A percentile compares a stretch with the other conserved stretches of the same genome.
These are phyloP conservation scores for Planiliza haematocheilus DNA, from an alignment of 2,113 vertebrate species.

Conservation along the genomic window DNA sequence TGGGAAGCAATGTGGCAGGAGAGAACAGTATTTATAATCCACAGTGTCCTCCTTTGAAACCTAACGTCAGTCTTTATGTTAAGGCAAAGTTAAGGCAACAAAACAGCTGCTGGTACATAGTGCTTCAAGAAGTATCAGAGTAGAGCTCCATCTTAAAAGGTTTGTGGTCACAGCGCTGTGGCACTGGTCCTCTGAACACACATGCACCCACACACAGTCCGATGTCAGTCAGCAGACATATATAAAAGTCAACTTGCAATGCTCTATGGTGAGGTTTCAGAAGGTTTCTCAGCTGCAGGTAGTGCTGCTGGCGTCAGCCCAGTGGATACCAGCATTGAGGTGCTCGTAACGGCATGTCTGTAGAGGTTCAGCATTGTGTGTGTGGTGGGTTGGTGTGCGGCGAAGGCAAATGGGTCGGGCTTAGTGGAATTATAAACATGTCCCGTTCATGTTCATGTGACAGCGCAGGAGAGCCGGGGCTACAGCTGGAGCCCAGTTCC, in stretches of 20 bases:
- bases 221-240: conserved; percentile 52
- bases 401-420: conserved; percentile 61
- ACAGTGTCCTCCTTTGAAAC: conserved; percentile 41
- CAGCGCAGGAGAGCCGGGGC: conserved; percentile 46
- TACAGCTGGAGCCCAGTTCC: conserved; percentile 31
- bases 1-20: conserved; percentile 32
- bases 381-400: conserved; percentile 30
- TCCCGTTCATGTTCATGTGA: conserved; percentile 48
- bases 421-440: conserved; percentile 57
- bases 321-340: conserved; percentile 58
- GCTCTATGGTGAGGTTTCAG: conserved; percentile 76
- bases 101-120: conserved; percentile 58
- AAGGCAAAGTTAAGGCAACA: conserved; percentile 65
- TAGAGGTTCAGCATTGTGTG: conserved; percentile 48
- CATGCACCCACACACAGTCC: conserved; percentile 24
- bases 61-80: conserved; percentile 43
- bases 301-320: conserved; percentile 53
- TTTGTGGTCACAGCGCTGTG: conserved; percentile 46
- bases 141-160: conserved; percentile 6
- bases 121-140: conserved; percentile 49
- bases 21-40: conserved; percentile 18
- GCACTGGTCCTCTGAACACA: conserved; percentile 30
- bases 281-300: conserved; percentile 64
- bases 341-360: conserved; percentile 39
- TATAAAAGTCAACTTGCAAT: conserved; percentile 50